Evolutionary conservation across 2,888 invertebrate genomes (phyloP).

Genomic region (Petrolisthes manimaculis): DNA sequence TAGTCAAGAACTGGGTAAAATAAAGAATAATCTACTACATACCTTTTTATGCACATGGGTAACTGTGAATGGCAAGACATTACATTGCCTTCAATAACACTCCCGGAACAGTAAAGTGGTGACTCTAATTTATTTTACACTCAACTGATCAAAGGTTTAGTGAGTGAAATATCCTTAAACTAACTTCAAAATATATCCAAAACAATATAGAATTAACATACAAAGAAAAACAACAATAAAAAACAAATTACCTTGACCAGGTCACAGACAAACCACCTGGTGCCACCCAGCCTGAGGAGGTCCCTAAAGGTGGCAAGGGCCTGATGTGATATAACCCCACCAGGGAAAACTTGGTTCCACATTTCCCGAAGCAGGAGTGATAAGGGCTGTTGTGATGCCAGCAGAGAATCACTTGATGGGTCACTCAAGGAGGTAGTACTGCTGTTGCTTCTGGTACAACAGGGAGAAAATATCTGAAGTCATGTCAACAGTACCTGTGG

Average conservation of each 20-base stretch:
- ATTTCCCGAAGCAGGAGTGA: slow-evolving; percentile 52
- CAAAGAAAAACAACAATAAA: neutral
- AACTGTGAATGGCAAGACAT: no score
- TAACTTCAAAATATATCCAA: no score
- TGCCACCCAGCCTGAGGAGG: slow-evolving; percentile 62
- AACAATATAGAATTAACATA: no score
- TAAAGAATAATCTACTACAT: neutral
- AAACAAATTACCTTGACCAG: slow-evolving; percentile 43
- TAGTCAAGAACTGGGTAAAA: neutral
- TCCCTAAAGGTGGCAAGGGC: slow-evolving; percentile 53
- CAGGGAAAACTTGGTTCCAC: slow-evolving; percentile 59
- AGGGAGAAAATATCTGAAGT: neutral
- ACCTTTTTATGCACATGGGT: no score
- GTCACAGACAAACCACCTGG: slow-evolving; percentile 60
- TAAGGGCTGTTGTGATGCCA: slow-evolving; percentile 57
- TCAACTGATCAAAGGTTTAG: no score
- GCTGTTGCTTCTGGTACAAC: neutral
- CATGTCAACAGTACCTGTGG: neutral
- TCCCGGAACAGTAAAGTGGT: no score
- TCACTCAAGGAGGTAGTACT: slow-evolving; percentile 21
- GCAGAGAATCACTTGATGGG: neutral
- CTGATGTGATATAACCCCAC: slow-evolving; percentile 54
- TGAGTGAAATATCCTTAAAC: no score
- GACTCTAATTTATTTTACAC: no score
- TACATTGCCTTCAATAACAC: no score